Percentiles rank a stretch among this genome's conserved stretches.
Conservation (phyloP, 92 coral and sea anemone genomes). For the Actinernus sp. region DNA sequence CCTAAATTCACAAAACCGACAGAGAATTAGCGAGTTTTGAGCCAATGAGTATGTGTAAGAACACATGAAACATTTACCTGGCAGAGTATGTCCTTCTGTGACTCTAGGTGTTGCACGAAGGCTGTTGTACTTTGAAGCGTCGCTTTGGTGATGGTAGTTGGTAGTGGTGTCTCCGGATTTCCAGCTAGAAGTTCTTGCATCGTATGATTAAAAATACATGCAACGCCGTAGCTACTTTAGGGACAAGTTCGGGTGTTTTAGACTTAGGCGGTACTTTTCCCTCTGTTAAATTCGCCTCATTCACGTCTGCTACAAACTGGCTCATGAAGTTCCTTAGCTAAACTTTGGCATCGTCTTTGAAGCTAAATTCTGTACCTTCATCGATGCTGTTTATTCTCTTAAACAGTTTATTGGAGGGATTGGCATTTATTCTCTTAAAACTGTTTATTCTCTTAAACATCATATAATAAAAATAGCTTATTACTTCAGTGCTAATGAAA, state of each 20-base stretch:
- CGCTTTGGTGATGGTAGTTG: background rate
- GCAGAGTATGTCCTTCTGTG: too few species aligned
- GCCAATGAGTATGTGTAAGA: too few species aligned
- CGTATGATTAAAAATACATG: conserved; percentile 21
- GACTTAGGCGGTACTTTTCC: conserved; percentile 34
- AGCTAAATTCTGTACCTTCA: background rate
- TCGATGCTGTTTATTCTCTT: background rate
- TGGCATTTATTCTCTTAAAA: too few species aligned
- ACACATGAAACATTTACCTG: too few species aligned
- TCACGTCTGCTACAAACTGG: conserved; percentile 7
- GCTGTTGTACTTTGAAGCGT: background rate
- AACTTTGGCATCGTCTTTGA: conserved; percentile 6
- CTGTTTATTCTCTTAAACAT: too few species aligned
- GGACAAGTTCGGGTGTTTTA: conserved; percentile 40
- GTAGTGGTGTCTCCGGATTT: conserved; percentile 6
- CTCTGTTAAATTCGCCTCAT: conserved; percentile 21
- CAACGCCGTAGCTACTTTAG: conserved; percentile 29
- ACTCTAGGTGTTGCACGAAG: background rate
- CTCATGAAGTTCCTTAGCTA: conserved; percentile 7
- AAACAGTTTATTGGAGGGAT: background rate
- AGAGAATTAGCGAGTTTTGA: too few species aligned
- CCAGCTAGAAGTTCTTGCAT: conserved; percentile 17
- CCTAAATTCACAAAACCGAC: too few species aligned
- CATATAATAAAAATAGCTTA: too few species aligned
- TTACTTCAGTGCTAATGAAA: background rate